Evolutionary conservation across 1,140 invertebrate species (phyloP).

Genomic region (Saxidomus purpurata): DNA sequence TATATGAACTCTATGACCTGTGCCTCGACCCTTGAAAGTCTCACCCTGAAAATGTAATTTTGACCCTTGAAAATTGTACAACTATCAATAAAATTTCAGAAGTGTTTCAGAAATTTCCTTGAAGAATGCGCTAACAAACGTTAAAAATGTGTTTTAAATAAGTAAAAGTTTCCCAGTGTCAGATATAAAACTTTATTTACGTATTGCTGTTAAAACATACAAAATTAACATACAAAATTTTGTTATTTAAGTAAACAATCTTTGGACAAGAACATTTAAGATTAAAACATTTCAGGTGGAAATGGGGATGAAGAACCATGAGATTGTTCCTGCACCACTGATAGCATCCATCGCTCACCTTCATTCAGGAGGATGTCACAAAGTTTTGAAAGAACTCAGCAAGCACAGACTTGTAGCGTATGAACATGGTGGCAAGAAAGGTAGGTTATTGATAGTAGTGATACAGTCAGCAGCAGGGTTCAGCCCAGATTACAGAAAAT

Average conservation of each 20-base stretch:
- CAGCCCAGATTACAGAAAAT: too few relatives aligned
- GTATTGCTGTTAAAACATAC: not conserved
- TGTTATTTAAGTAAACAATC: not conserved
- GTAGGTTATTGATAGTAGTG: too few relatives aligned
- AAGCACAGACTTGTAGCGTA: constrained; percentile 96
- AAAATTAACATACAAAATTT: not conserved
- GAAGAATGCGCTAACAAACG: too few relatives aligned
- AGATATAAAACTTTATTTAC: not conserved
- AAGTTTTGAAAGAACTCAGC: constrained; percentile 95
- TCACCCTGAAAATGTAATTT: too few relatives aligned
- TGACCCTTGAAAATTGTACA: too few relatives aligned
- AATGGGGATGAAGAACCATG: constrained; percentile 99
- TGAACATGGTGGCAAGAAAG: constrained; percentile 92
- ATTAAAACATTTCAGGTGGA: constrained; percentile 97
- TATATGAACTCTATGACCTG: too few relatives aligned
- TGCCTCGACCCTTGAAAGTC: too few relatives aligned
- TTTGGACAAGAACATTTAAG: not conserved
- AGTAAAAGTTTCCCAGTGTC: too few relatives aligned
- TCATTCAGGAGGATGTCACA: constrained; percentile 96
- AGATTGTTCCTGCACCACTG: constrained; percentile 95
- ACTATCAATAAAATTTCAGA: too few relatives aligned
- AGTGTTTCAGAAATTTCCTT: too few relatives aligned
- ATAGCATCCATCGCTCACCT: constrained; percentile 98
- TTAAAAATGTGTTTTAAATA: too few relatives aligned
- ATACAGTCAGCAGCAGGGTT: too few relatives aligned